Evolutionary conservation across 1,140 invertebrate genomes (phyloP), one percentile per base, ranked within the genome.

Genomic region (Arion vulgaris): DNA sequence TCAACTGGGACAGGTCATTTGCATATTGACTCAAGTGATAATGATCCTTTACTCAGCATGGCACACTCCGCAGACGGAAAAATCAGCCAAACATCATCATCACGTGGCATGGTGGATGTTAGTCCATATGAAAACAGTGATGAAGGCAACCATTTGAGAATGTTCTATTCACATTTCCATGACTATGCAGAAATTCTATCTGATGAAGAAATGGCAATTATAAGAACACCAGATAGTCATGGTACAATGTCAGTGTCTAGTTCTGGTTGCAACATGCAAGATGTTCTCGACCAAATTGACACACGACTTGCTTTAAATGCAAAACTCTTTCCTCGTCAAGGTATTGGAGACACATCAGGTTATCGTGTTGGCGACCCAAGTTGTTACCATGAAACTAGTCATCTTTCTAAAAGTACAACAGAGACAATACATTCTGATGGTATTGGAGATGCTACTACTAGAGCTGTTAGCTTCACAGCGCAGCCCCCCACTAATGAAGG

Each of bases 171-270:
- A 5, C 85, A 85, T 36, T 83, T 88, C 75, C 88, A 90, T 81
- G 90, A 91, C 82, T 90, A 90, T 85, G 88, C 88, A 39, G 90
- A 90, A 86, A 89, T 91, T 73, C 62, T 88, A 1, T 87, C 86
- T 11, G 87, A 87, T 57, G 85, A 85, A n/a, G 87, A 88, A 13
- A 78, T 57, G 17, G 71, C 13, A 32, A 15, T n/a, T 62, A 51
- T 41, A 34, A 72, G 15, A 34, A 78, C 41, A 11, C 66, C 49
- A 19, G n/a, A 57, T 51, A 77, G 76, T 26, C 57, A 71, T 57
- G 73, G 57, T 49, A 74, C 80, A 13, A 75, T 80, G 75, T 82
- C 80, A 7, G 73, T 81, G 7, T 75, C 78, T 17, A 81, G 82
- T 53, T 85, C 85, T 34, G 62, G 81, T 26, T 83, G 77, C n/a